A percentile compares a stretch with the other conserved stretches of the same genome.
Conservation (phyloP, 2,888 invertebrate genomes). For the Lacanobia oleracea region DNA sequence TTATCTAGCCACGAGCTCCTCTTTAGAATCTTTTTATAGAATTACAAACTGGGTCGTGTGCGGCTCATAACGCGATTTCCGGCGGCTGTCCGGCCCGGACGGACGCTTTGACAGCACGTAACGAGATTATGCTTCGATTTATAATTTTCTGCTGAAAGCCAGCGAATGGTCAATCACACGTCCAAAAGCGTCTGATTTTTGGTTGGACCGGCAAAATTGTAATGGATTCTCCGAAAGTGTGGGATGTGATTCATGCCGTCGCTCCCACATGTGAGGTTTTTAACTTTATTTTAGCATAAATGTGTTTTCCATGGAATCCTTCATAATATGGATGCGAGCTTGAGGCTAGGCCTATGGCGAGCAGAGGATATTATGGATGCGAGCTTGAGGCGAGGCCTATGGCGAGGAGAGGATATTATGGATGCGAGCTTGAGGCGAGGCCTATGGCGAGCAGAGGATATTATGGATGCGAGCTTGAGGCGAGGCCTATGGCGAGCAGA, state of each 20-base stretch:
- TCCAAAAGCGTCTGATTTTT: constrained; percentile 10
- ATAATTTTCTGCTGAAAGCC: constrained; percentile 32
- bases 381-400: too few relatives aligned
- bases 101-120: constrained; percentile 38
- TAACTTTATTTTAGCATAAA: background rate
- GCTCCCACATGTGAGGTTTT: background rate
- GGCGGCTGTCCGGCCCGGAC: constrained; percentile 39
- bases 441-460: too few relatives aligned
- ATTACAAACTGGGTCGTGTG: constrained; percentile 27
- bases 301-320: background rate
- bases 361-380: too few relatives aligned
- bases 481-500: too few relatives aligned
- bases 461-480: too few relatives aligned
- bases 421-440: too few relatives aligned
- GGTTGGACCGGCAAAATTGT: background rate
- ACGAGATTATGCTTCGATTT: constrained; percentile 36
- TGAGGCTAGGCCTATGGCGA: too few relatives aligned
- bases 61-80: constrained; percentile 46
- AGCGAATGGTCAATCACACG: constrained; percentile 10
- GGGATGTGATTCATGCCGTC: background rate
- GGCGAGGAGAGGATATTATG: too few relatives aligned
- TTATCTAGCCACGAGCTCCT: too few relatives aligned
- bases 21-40: constrained; percentile 26
- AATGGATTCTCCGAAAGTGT: constrained; percentile 12
- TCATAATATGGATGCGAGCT: background rate